These are phyloP conservation scores for Stratiomys singularior DNA, from an alignment of 2,888 invertebrate genomes.

Conservation along the genomic window DNA sequence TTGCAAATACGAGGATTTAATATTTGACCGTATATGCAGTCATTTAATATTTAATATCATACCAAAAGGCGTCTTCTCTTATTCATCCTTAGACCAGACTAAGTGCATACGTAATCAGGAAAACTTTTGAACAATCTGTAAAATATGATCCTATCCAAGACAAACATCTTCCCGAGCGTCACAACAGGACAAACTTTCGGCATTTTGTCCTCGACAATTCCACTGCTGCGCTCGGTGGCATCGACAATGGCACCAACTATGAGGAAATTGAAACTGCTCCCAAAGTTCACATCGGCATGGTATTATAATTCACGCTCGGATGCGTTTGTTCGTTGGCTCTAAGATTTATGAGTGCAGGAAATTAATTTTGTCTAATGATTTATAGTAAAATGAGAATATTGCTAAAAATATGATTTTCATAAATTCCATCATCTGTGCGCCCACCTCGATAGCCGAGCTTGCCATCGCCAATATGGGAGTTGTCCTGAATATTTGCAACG, in stretches of 20 bases:
- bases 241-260: not conserved
- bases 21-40: no score
- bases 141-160: conserved; percentile 34
- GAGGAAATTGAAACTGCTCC: conserved; percentile 44
- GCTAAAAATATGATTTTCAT: conserved; percentile 40
- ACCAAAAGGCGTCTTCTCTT: no score
- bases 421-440: conserved; percentile 18
- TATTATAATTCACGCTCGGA: conserved; percentile 43
- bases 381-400: conserved; percentile 44
- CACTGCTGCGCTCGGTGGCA: not conserved
- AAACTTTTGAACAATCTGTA: conserved; percentile 25
- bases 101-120: not conserved
- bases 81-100: not conserved
- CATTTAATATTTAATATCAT: no score
- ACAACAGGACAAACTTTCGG: conserved; percentile 30
- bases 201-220: conserved; percentile 21
- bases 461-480: not conserved
- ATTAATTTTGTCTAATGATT: conserved; percentile 48
- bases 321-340: conserved; percentile 34
- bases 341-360: conserved; percentile 49
- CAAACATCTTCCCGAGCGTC: conserved; percentile 13
- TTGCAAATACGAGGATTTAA: no score
- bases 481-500: not conserved
- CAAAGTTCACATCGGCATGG: conserved; percentile 30
- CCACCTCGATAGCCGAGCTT: not conserved